These are phyloP conservation scores for Trissolcus japonicus DNA, from an alignment of 2,888 invertebrate species.

Conservation along the genomic window DNA sequence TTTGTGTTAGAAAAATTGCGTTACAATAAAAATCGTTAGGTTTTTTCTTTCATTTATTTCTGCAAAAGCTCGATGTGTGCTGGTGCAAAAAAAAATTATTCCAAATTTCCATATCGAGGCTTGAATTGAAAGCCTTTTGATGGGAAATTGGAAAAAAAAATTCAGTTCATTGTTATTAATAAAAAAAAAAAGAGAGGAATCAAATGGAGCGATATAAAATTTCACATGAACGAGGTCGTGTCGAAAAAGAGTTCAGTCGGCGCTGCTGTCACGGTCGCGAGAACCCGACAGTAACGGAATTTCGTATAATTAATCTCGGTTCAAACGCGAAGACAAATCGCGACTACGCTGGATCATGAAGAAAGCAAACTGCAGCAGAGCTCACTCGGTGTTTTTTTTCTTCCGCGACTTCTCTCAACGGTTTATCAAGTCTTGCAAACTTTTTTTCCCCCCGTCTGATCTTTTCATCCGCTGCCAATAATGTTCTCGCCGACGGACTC, in stretches of 20 bases:
- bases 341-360: slow-evolving; percentile 25
- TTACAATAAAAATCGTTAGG: no score
- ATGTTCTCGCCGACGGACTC: neutral
- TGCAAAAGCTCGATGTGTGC: no score
- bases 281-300: slow-evolving; percentile 24
- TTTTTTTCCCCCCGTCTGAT: neutral
- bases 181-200: no score
- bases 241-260: no score
- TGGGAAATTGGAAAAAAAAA: no score
- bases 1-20: neutral
- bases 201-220: no score
- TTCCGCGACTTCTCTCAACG: slow-evolving; percentile 32
- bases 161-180: no score
- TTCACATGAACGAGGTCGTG: no score
- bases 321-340: slow-evolving; percentile 34
- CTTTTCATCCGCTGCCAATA: slow-evolving; percentile 6
- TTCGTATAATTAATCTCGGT: slow-evolving; percentile 38
- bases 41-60: no score
- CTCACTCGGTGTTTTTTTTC: slow-evolving; percentile 35
- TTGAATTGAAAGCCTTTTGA: no score
- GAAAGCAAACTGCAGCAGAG: slow-evolving; percentile 33
- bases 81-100: no score
- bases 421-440: slow-evolving; percentile 19
- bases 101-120: no score
- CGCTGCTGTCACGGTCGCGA: slow-evolving; percentile 25